Evolutionary conservation across 2,113 vertebrate species (phyloP).

Genomic region (Neodon shergylaensis): DNA sequence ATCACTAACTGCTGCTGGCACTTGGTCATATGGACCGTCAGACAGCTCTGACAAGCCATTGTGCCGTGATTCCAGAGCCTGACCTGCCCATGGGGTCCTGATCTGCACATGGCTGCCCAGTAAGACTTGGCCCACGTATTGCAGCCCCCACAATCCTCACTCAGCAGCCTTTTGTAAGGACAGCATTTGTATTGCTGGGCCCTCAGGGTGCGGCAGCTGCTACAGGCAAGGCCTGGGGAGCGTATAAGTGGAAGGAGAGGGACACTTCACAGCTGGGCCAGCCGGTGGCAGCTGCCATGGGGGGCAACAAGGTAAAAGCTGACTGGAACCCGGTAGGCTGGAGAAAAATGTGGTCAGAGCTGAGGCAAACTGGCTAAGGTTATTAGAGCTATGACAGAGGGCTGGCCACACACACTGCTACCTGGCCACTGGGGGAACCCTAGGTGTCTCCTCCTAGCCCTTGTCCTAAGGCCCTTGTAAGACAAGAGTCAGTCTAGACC

Average conservation of each 20-base stretch:
- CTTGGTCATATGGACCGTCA: neutral
- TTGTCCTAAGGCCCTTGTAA: no score
- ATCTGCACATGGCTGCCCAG: fast-evolving
- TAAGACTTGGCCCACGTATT: neutral
- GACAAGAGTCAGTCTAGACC: neutral
- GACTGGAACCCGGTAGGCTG: neutral
- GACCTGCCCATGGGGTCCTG: neutral
- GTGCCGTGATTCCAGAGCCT: neutral
- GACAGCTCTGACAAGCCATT: neutral
- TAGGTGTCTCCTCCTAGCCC: fast-evolving
- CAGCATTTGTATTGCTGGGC: neutral
- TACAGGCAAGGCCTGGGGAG: neutral
- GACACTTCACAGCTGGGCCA: neutral
- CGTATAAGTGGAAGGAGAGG: neutral
- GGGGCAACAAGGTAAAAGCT: neutral
- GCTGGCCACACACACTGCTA: neutral
- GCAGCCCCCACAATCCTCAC: neutral
- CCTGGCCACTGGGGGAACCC: neutral
- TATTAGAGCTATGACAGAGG: neutral
- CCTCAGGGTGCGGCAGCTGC: neutral
- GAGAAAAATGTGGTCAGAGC: neutral
- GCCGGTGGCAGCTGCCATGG: neutral
- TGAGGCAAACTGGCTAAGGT: neutral
- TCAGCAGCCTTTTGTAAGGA: neutral
- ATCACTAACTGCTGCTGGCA: neutral